Evolutionary conservation across 2,113 vertebrate species (phyloP), one percentile per base, ranked within the genome.

Genomic region (Corydoras sp.): DNA sequence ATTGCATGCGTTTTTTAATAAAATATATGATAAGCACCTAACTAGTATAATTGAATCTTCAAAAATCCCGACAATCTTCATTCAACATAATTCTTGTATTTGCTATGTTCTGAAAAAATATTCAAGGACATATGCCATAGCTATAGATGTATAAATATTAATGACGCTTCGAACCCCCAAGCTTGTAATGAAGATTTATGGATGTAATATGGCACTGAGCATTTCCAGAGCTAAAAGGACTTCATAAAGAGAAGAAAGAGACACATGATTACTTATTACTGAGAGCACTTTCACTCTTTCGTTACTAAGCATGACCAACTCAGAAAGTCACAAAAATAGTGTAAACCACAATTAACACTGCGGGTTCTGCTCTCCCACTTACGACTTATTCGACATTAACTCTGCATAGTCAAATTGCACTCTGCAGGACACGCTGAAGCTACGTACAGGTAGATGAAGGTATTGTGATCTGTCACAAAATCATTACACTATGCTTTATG

Each of bases 171-270:
- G 79, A 81, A 84, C 76, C 75, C 79, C 62, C 69, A 72, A 75
- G 85, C 80, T 50, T 79, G 75, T 76, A 84, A 81, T 81, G 79
- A 81, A 84, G 81, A 87, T 86, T 71, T 80, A 84, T 86, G 83
- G 83, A 82, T 85, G 74, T 81, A 86, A 85, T 85, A 84, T 84
- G 72, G 78, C 77, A n/a, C 72, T 72, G 85, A 75, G 74, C 76
- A 73, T 82, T 79, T 72, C 78, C 80, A 61, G 74, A 74, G 76
- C 68, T 81, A 81, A 74, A 59, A 77, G 67, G 61, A 73, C 55
- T 62, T 30, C 48, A 54, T 54, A 72, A 43, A 67, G 63, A 71
- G 61, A 67, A 58, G 55, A 54, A 76, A 67, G 49, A 7, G 69
- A 70, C 29, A 53, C 61, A 72, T 62, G 71, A 62, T 76, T 69